Conservation (phyloP, 2,888 invertebrate genomes). For the Lamellibrachia satsuma region DNA sequence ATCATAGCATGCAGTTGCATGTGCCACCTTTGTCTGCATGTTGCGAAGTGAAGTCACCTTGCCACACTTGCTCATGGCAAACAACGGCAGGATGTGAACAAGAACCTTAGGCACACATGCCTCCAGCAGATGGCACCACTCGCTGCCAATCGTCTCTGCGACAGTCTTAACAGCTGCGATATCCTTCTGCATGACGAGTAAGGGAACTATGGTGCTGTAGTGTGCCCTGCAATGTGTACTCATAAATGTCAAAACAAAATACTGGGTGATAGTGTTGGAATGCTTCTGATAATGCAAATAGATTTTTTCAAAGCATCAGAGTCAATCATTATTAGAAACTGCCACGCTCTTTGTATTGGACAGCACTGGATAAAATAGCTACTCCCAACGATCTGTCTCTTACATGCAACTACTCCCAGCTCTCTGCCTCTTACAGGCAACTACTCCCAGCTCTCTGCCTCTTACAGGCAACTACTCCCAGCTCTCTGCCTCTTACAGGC, state of each 20-base stretch:
- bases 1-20: slow-evolving; percentile 50
- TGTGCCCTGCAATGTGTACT: slow-evolving; percentile 33
- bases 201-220: slow-evolving; percentile 48
- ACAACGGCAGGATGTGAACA: slow-evolving; percentile 57
- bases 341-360: no score
- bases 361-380: no score
- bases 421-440: no score
- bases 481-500: no score
- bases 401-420: no score
- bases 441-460: no score
- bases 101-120: slow-evolving; percentile 50
- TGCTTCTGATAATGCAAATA: neutral
- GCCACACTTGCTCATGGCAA: slow-evolving; percentile 47
- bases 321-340: neutral
- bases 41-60: slow-evolving; percentile 35
- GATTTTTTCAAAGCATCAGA: neutral
- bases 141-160: slow-evolving; percentile 35
- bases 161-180: slow-evolving; percentile 43
- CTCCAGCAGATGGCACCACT: slow-evolving; percentile 42
- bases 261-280: neutral
- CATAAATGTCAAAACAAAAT: neutral
- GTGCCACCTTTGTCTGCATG: slow-evolving; percentile 40
- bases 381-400: no score
- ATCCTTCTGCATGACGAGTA: slow-evolving; percentile 46
- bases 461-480: no score